These are phyloP conservation scores for Eupeodes latifasciatus DNA, from an alignment of 2,888 invertebrate genomes.

Conservation along the genomic window DNA sequence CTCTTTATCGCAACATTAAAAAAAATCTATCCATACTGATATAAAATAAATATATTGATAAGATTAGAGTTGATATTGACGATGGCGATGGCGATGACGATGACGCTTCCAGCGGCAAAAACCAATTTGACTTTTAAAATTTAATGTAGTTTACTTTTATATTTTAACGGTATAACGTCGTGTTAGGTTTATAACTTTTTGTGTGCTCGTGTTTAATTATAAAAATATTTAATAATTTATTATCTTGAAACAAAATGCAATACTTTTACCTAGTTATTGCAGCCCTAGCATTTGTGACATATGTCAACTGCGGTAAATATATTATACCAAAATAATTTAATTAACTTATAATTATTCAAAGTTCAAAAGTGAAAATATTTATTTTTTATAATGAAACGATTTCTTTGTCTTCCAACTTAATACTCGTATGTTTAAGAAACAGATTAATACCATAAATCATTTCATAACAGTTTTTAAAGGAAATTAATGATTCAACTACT, in stretches of 20 bases:
- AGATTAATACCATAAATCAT: neutral
- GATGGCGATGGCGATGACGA: conserved; percentile 10
- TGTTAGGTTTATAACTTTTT: conserved; percentile 12
- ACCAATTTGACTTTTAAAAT: conserved; percentile 19
- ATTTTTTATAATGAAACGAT: neutral
- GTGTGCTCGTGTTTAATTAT: neutral
- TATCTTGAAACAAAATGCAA: conserved; percentile 78
- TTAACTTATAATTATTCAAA: neutral
- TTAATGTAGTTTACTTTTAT: conserved; percentile 14
- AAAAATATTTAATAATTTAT: neutral
- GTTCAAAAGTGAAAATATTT: neutral
- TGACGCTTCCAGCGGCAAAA: conserved; percentile 26
- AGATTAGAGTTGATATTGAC: conserved; percentile 45
- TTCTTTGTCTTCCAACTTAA: neutral
- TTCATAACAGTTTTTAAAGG: neutral
- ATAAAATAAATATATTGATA: conserved; percentile 52
- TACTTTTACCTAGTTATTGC: conserved; percentile 67
- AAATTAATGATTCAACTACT: conserved; percentile 29
- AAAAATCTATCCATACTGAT: conserved; percentile 15
- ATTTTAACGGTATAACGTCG: conserved; percentile 26
- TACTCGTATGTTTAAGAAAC: too few relatives aligned
- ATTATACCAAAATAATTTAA: neutral
- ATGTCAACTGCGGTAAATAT: conserved; percentile 81
- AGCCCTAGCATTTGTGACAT: conserved; percentile 80
- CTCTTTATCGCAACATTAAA: conserved; percentile 38